phyloP scores from a whole-genome alignment of 2,113 vertebrate species.

The Chinchilla lanigera region DNA sequence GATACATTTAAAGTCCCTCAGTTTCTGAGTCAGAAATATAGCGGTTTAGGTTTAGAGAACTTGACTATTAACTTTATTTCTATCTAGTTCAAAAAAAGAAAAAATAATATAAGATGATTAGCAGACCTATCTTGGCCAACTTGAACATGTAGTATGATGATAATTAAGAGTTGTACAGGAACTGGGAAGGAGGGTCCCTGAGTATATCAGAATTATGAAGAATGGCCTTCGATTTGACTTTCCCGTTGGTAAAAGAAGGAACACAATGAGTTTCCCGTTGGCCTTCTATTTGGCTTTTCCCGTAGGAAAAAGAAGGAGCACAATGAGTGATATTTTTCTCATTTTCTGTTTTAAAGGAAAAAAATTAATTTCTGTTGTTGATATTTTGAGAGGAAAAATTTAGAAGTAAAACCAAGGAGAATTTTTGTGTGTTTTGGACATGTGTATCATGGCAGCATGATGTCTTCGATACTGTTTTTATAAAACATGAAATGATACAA shows the following conservation, averaged over 20 bases:
- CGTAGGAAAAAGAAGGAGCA: not conserved
- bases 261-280: too few relatives aligned
- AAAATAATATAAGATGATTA: not conserved
- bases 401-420: constrained; percentile 16
- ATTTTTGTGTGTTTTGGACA: not conserved
- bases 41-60: constrained; percentile 39
- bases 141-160: constrained; percentile 9
- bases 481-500: not conserved
- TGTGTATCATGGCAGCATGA: not conserved
- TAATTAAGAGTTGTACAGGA: not conserved
- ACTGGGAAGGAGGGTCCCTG: not conserved
- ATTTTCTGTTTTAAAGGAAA: not conserved
- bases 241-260: too few relatives aligned
- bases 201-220: constrained; percentile 18
- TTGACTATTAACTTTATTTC: not conserved
- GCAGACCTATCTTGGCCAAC: not conserved
- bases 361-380: not conserved
- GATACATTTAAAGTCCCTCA: not conserved
- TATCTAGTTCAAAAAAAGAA: not conserved
- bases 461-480: constrained; percentile 35
- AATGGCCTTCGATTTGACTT: too few relatives aligned
- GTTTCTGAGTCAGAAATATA: constrained; percentile 25
- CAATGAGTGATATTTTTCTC: not conserved
- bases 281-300: constrained; percentile 18
- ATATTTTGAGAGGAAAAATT: not conserved